phyloP scores from a whole-genome alignment of 2,797 vertebrate species.

The Gouania willdenowi region DNA sequence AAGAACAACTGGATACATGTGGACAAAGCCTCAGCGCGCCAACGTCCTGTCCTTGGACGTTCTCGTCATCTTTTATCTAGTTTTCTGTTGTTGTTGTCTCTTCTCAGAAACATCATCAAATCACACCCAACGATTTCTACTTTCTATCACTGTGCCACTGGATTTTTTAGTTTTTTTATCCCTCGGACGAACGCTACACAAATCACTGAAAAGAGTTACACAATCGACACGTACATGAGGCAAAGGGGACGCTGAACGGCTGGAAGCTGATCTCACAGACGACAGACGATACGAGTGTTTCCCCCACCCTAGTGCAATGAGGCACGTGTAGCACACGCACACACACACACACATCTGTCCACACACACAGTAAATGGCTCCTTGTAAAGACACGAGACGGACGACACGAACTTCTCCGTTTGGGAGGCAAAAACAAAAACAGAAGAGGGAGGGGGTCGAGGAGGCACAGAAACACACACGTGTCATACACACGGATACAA shows the following conservation, averaged over 20 bases:
- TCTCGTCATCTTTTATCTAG: neutral
- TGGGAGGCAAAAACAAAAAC: constrained; percentile 23
- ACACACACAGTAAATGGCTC: constrained; percentile 34
- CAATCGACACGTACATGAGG: constrained; percentile 73
- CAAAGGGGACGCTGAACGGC: constrained; percentile 47
- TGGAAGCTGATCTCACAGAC: constrained; percentile 65
- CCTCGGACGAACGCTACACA: constrained; percentile 68
- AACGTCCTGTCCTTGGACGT: no score
- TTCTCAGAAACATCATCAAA: constrained; percentile 52
- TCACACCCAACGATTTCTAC: constrained; percentile 43
- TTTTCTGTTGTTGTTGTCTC: neutral
- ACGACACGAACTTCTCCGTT: constrained; percentile 54
- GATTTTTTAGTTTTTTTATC: constrained; percentile 21
- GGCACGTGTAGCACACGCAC: constrained; percentile 49
- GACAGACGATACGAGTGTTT: constrained; percentile 64
- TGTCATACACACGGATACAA: constrained; percentile 68
- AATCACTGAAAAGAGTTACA: constrained; percentile 70
- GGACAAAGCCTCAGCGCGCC: no score
- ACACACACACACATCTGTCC: constrained; percentile 16
- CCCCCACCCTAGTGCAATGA: constrained; percentile 61
- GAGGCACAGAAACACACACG: constrained; percentile 43
- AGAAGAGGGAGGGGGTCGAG: neutral
- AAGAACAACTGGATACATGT: no score
- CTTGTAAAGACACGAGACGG: constrained; percentile 66
- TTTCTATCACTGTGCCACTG: constrained; percentile 46